Conservation (phyloP, 1,140 invertebrate genomes). For the Melanaphis sacchari region DNA sequence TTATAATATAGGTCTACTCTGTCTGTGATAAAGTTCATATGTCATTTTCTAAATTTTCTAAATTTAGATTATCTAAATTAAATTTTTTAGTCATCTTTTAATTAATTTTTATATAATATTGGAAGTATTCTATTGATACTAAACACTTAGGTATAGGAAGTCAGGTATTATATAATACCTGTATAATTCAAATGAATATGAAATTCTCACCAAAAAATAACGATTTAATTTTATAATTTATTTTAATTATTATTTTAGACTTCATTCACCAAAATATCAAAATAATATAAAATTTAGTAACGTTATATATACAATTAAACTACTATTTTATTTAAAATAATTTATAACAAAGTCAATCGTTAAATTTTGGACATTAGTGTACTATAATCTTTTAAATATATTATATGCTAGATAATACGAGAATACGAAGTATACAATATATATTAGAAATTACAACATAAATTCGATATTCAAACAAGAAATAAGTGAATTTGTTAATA, state of each 20-base stretch:
- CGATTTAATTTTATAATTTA: neutral
- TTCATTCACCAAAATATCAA: neutral
- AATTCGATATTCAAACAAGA: neutral
- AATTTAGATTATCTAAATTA: neutral
- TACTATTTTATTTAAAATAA: neutral
- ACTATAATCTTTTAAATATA: neutral
- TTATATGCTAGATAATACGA: neutral
- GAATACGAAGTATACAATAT: neutral
- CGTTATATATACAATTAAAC: neutral
- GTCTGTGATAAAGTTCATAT: neutral
- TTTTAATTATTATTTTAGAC: neutral
- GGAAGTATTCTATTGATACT: neutral
- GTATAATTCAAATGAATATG: neutral
- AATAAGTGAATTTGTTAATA: neutral
- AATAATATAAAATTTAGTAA: neutral
- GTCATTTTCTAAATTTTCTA: neutral
- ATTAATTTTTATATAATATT: neutral
- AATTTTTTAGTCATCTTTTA: neutral
- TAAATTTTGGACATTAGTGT: neutral
- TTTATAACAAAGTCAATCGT: neutral
- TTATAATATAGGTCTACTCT: neutral
- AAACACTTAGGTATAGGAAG: neutral
- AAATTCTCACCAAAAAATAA: neutral
- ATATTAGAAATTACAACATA: too few relatives aligned
- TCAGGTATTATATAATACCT: neutral